These are phyloP conservation scores for Limnephilus auricula DNA, from an alignment of 2,888 invertebrate species.

Conservation along the genomic window DNA sequence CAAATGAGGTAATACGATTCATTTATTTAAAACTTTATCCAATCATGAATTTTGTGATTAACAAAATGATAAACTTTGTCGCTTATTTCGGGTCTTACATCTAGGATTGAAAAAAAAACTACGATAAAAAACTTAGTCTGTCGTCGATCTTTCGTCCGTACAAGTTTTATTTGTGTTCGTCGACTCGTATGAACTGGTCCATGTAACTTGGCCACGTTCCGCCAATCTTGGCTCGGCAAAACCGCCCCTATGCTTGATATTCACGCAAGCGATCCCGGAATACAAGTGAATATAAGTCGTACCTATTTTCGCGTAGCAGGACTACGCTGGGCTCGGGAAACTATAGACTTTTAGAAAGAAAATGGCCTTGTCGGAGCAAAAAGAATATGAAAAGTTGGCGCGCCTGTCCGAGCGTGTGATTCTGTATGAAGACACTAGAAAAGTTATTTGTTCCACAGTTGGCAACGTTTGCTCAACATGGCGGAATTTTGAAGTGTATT, in stretches of 20 bases:
- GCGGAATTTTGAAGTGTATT: neutral
- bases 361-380: slow-evolving; percentile 21
- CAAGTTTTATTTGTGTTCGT: slow-evolving; percentile 54
- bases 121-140: neutral
- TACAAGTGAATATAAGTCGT: slow-evolving; percentile 7
- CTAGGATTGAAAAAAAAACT: neutral
- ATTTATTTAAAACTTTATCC: neutral
- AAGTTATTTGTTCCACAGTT: neutral
- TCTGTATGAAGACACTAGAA: slow-evolving; percentile 17
- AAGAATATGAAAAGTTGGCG: slow-evolving; percentile 24
- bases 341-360: slow-evolving; percentile 27
- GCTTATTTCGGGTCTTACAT: neutral
- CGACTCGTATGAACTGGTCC: slow-evolving; percentile 51
- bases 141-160: slow-evolving; percentile 22
- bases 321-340: neutral
- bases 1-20: too few relatives aligned
- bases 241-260: slow-evolving; percentile 16
- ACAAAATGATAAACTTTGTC: neutral
- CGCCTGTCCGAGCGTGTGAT: slow-evolving; percentile 6
- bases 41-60: neutral
- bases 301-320: slow-evolving; percentile 19
- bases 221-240: slow-evolving; percentile 34
- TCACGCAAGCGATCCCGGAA: slow-evolving; percentile 7
- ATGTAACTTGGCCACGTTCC: slow-evolving; percentile 54
- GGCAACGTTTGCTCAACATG: slow-evolving; percentile 2